These are phyloP conservation scores for Harlomillsia oculata DNA, from an alignment of 1,140 invertebrate species.

Conservation along the genomic window DNA sequence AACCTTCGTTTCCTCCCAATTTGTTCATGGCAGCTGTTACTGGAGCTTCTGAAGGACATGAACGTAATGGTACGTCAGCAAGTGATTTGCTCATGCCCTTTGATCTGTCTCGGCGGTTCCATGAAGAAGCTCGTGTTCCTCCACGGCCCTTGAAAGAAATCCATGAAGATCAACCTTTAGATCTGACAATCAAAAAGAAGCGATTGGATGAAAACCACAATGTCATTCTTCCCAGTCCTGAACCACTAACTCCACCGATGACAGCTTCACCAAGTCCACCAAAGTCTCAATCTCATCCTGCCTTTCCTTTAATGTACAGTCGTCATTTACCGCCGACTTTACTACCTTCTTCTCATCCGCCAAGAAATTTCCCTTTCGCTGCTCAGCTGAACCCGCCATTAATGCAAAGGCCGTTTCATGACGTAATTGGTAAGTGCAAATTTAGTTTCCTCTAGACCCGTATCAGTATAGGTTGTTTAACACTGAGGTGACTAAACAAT, in stretches of 20 bases:
- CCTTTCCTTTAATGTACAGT: slow-evolving; percentile 25
- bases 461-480: neutral
- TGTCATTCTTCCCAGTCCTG: slow-evolving; percentile 40
- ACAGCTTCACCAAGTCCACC: slow-evolving; percentile 11
- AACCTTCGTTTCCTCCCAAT: slow-evolving; percentile 17
- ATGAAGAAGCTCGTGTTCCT: slow-evolving; percentile 5
- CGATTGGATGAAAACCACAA: slow-evolving; percentile 65
- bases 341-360: slow-evolving; percentile 10
- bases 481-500: too few relatives aligned
- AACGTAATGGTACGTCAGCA: neutral
- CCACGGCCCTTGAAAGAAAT: slow-evolving; percentile 1
- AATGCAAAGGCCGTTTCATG: slow-evolving; percentile 27
- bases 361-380: slow-evolving; percentile 15
- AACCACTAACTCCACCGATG: slow-evolving; percentile 38
- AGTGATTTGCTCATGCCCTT: slow-evolving; percentile 28
- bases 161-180: slow-evolving; percentile 59
- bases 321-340: slow-evolving; percentile 23
- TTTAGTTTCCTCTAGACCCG: neutral
- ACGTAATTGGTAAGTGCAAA: slow-evolving; percentile 27
- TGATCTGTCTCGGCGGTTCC: slow-evolving; percentile 26
- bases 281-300: slow-evolving; percentile 6
- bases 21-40: slow-evolving; percentile 27
- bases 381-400: slow-evolving; percentile 19
- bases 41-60: neutral
- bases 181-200: slow-evolving; percentile 71